Conservation (phyloP, 2,888 invertebrate species). For the Catocala sponsa region DNA sequence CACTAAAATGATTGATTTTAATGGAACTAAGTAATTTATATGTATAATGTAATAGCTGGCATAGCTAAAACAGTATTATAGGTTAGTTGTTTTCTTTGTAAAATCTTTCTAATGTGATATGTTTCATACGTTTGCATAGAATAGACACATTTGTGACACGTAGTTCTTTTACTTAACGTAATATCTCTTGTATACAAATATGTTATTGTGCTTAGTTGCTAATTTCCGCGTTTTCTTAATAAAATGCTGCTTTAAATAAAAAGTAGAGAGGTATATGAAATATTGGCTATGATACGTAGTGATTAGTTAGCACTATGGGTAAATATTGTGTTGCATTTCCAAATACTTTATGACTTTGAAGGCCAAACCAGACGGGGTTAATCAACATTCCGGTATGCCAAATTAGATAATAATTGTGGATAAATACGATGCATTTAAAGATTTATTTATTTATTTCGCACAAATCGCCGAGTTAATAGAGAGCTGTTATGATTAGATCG, state of each 20-base stretch:
- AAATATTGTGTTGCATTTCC: slow-evolving; percentile 49
- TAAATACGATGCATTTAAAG: slow-evolving; percentile 69
- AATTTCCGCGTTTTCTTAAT: slow-evolving; percentile 27
- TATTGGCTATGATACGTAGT: slow-evolving; percentile 45
- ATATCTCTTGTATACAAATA: slow-evolving; percentile 38
- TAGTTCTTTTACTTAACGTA: slow-evolving; percentile 42
- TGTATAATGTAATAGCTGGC: slow-evolving; percentile 70
- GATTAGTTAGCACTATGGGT: slow-evolving; percentile 41
- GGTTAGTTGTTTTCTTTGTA: slow-evolving; percentile 81
- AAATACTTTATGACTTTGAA: slow-evolving; percentile 43
- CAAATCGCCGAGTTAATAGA: slow-evolving; percentile 34
- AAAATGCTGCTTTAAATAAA: slow-evolving; percentile 34
- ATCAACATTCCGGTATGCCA: slow-evolving; percentile 84
- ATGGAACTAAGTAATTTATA: slow-evolving; percentile 70
- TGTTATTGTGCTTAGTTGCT: slow-evolving; percentile 42
- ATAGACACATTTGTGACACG: slow-evolving; percentile 51
- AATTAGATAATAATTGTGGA: slow-evolving; percentile 71
- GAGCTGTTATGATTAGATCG: slow-evolving; percentile 30
- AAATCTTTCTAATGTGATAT: slow-evolving; percentile 80
- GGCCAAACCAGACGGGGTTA: slow-evolving; percentile 73
- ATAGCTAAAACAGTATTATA: slow-evolving; percentile 85
- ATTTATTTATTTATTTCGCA: slow-evolving; percentile 51
- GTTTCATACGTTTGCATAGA: slow-evolving; percentile 64
- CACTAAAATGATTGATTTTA: slow-evolving; percentile 73
- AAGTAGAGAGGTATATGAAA: slow-evolving; percentile 23